Conservation (phyloP, 2,113 vertebrate genomes). For the Brienomyrus longianalis region DNA sequence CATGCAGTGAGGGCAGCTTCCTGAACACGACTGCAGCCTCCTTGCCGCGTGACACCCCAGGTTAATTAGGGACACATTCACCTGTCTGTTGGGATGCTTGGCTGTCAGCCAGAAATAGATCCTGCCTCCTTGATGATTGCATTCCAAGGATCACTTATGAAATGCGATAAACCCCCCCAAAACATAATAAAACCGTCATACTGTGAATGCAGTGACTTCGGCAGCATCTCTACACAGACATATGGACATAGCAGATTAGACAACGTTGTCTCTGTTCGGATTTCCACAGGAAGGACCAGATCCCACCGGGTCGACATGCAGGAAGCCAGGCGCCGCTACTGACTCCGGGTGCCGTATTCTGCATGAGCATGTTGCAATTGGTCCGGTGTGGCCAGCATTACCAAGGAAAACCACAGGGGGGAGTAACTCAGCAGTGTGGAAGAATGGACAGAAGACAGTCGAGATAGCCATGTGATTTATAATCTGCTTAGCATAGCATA, state of each 20-base stretch:
- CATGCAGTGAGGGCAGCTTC: neutral
- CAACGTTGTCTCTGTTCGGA: neutral
- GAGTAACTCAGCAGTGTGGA: neutral
- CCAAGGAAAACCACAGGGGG: neutral
- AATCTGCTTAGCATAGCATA: neutral
- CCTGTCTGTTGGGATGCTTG: neutral
- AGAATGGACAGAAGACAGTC: neutral
- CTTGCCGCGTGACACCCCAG: constrained; percentile 32
- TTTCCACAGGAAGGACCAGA: neutral
- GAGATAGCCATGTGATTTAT: neutral
- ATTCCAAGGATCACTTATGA: neutral
- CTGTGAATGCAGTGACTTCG: neutral
- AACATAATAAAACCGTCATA: neutral
- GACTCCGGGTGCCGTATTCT: neutral
- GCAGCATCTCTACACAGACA: neutral
- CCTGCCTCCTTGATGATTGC: neutral
- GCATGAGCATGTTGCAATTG: neutral
- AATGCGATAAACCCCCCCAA: neutral
- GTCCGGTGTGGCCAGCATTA: neutral
- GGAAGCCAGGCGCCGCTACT: neutral
- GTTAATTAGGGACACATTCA: constrained; percentile 42
- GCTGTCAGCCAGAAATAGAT: neutral
- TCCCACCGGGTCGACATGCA: neutral
- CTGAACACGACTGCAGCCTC: neutral
- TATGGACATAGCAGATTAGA: neutral